phyloP scores from a whole-genome alignment of 2,797 vertebrate genomes.

The Apogon hyalosoma region DNA sequence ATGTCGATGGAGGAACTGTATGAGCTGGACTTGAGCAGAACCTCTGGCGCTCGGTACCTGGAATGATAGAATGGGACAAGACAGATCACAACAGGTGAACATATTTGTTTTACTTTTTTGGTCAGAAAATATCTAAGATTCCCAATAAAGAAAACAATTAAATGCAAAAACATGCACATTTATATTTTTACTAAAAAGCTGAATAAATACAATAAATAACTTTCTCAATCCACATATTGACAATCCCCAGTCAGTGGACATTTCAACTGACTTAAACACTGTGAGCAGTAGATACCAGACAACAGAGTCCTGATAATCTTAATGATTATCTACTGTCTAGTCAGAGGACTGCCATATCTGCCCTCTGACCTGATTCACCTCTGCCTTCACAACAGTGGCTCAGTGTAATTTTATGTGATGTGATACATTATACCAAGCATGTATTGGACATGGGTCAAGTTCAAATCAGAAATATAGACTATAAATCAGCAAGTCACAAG shows the following conservation, averaged over 20 bases:
- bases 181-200: too few relatives aligned
- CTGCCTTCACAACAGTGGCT: slow-evolving; percentile 1
- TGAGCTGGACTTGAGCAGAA: slow-evolving; percentile 88
- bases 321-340: not conserved
- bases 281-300: not conserved
- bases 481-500: not conserved
- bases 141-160: too few relatives aligned
- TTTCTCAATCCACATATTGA: too few relatives aligned
- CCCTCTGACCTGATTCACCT: slow-evolving; percentile 12
- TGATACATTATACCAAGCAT: slow-evolving; percentile 8
- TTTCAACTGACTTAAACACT: not conserved
- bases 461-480: slow-evolving; percentile 2
- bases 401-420: not conserved
- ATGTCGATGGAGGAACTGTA: slow-evolving; percentile 96
- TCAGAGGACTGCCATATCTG: not conserved
- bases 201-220: too few relatives aligned
- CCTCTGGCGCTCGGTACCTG: slow-evolving; percentile 95
- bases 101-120: not conserved
- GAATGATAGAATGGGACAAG: not conserved
- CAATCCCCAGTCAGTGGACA: too few relatives aligned
- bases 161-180: too few relatives aligned
- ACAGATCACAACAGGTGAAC: not conserved
- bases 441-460: slow-evolving; percentile 21
- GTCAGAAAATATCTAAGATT: not conserved
- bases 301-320: not conserved